A percentile compares a stretch with the other conserved stretches of the same genome.
Evolutionary conservation across 1,140 invertebrate genomes (phyloP).

Genomic region (Cotesia vestalis): DNA sequence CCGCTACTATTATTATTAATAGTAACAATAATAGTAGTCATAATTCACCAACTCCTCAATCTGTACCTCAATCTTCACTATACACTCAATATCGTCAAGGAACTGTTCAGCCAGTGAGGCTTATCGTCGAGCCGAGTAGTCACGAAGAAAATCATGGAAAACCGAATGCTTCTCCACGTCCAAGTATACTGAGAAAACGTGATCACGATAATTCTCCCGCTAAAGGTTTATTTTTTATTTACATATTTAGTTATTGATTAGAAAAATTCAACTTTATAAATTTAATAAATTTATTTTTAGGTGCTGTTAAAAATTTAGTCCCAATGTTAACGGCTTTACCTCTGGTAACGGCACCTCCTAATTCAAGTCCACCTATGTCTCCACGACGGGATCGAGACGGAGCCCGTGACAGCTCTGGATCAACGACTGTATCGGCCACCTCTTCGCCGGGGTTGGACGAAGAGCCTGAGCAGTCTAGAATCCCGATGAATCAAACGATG

Average conservation of each 20-base stretch:
- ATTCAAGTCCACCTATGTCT: slow-evolving; percentile 62
- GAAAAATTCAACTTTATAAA: not conserved
- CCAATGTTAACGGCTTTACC: slow-evolving; percentile 69
- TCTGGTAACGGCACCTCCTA: slow-evolving; percentile 58
- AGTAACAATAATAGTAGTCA: slow-evolving; percentile 35
- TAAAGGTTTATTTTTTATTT: slow-evolving; percentile 60
- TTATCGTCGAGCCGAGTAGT: slow-evolving; percentile 56
- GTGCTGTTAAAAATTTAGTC: slow-evolving; percentile 68
- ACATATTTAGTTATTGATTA: slow-evolving; percentile 7
- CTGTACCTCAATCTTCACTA: slow-evolving; percentile 40
- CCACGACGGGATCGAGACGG: slow-evolving; percentile 63
- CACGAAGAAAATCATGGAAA: slow-evolving; percentile 65
- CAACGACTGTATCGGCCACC: slow-evolving; percentile 81
- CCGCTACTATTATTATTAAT: slow-evolving; percentile 49
- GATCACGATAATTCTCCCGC: slow-evolving; percentile 70
- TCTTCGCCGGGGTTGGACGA: slow-evolving; percentile 77
- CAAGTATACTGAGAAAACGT: slow-evolving; percentile 75
- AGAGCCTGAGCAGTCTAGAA: slow-evolving; percentile 65
- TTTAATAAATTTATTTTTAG: slow-evolving; percentile 39
- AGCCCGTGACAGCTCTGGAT: slow-evolving; percentile 71
- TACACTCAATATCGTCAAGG: slow-evolving; percentile 60
- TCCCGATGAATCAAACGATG: slow-evolving; percentile 55
- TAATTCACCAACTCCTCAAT: slow-evolving; percentile 39
- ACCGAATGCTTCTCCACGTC: slow-evolving; percentile 73
- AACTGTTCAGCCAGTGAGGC: slow-evolving; percentile 56